Base-by-base conservation (phyloP, 2,797 vertebrate genomes). In the Pipistrellus pipistrellus region DNA sequence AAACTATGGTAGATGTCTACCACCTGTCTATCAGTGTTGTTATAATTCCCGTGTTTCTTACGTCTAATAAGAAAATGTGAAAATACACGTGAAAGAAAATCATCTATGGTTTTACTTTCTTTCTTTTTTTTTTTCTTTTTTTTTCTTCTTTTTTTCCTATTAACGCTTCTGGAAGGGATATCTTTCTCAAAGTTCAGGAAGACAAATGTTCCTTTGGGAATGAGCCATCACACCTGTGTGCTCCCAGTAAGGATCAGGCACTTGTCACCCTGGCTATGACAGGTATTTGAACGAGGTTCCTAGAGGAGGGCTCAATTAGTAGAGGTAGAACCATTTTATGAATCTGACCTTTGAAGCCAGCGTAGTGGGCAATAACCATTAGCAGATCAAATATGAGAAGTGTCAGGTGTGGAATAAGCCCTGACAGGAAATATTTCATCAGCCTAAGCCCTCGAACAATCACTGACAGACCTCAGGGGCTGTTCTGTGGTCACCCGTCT, bases 321-420 rank as follows among this genome's bases (percentile, higher is more conserved):
- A 72, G 90, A 94, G 84, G 97, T 93, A 96, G 97, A 97, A 97
- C 91, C 94, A 94, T 98, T 98, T 95, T 96, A 96, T 97, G 98
- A 96, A 97, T 95, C 96, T 98, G 97, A 98, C 97, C 97, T 98
- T 98, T 98, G 94, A 97, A 98, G 97, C 97, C 94, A 97, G 94
- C 85, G 96, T 85, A 96, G 96, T 97, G 96, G 97, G 96, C 97
- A 98, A 98, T 98, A 98, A 97, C 96, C 96, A 98, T 98, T 98
- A 98, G 96, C 94, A 97, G 97, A 97, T 98, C 98, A 98, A 98
- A 98, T 97, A 98, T 96, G 94, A 98, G 95, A 98, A 98, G 98
- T 98, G 96, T 97, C 97, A 98, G 96, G 88, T 98, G 68, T 86
- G 73, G 97, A 98, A 97, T 97, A 97, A 98, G 97, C 92, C 95